Evolutionary conservation across 2,888 invertebrate species (phyloP).

Genomic region (Pachymerium ferrugineum): DNA sequence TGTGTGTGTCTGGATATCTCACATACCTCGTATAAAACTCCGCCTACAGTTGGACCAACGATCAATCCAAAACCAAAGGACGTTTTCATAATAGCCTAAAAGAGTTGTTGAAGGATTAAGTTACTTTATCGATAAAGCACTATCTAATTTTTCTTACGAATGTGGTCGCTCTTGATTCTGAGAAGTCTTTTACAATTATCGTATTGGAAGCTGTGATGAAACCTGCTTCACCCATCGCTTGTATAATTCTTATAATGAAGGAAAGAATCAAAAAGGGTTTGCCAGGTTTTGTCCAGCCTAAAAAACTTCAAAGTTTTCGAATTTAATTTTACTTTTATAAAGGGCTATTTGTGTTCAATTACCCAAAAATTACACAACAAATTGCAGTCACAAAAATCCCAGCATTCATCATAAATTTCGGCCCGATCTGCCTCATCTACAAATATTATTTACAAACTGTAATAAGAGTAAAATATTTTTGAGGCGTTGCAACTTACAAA

Average conservation of each 20-base stretch:
- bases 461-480: too few species aligned
- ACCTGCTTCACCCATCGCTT: slow-evolving; percentile 50
- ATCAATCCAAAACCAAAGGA: slow-evolving; percentile 1
- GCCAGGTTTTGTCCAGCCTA: slow-evolving; percentile 51
- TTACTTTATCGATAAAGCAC: not conserved
- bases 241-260: slow-evolving; percentile 59
- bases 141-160: slow-evolving; percentile 45
- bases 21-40: not conserved
- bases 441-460: not conserved
- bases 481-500: slow-evolving; percentile 51
- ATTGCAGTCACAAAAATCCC: slow-evolving; percentile 77
- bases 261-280: slow-evolving; percentile 67
- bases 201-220: slow-evolving; percentile 50
- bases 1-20: not conserved
- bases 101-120: not conserved
- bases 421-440: slow-evolving; percentile 67
- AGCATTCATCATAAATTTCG: slow-evolving; percentile 71
- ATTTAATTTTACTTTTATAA: too few species aligned
- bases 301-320: slow-evolving; percentile 42
- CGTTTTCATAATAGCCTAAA: slow-evolving; percentile 5
- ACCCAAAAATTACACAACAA: slow-evolving; percentile 77
- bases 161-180: slow-evolving; percentile 43
- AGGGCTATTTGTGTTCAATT: too few species aligned
- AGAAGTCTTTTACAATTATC: slow-evolving; percentile 48
- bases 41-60: not conserved